Percentiles rank a stretch among this genome's conserved stretches.
Conservation (phyloP, 2,797 vertebrate species). For the Myiotriccus ornatus region DNA sequence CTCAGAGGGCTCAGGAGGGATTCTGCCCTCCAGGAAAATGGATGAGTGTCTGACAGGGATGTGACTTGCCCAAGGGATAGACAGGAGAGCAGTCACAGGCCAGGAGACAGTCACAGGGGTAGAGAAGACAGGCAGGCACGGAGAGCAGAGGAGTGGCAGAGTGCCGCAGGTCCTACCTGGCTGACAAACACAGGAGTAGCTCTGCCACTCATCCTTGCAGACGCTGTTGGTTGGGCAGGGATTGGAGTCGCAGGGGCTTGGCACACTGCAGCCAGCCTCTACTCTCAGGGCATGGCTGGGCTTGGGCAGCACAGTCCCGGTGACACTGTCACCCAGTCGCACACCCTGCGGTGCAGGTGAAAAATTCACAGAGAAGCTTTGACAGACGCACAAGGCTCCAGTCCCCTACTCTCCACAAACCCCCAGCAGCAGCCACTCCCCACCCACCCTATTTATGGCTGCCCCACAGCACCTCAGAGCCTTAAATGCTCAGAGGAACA, state of each 20-base stretch:
- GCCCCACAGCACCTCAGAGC: neutral
- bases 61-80: neutral
- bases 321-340: conserved; percentile 85
- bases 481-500: neutral
- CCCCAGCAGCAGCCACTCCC: neutral
- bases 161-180: conserved; percentile 79
- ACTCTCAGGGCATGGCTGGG: conserved; percentile 85
- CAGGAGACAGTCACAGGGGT: neutral
- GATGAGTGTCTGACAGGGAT: neutral
- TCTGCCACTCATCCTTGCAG: conserved; percentile 91
- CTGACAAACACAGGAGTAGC: conserved; percentile 86
- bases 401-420: neutral
- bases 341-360: conserved; percentile 81
- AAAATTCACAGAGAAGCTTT: neutral
- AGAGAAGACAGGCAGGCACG: neutral
- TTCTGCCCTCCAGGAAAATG: neutral
- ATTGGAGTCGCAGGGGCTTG: conserved; percentile 84
- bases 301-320: conserved; percentile 81
- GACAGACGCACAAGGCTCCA: rapidly evolving
- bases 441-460: neutral
- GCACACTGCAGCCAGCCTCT: conserved; percentile 87
- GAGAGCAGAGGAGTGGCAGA: neutral
- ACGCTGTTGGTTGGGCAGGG: conserved; percentile 88
- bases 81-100: neutral
- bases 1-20: neutral